These are phyloP conservation scores for Halictus quadricinctus DNA, from an alignment of 2,888 invertebrate genomes.

Conservation along the genomic window DNA sequence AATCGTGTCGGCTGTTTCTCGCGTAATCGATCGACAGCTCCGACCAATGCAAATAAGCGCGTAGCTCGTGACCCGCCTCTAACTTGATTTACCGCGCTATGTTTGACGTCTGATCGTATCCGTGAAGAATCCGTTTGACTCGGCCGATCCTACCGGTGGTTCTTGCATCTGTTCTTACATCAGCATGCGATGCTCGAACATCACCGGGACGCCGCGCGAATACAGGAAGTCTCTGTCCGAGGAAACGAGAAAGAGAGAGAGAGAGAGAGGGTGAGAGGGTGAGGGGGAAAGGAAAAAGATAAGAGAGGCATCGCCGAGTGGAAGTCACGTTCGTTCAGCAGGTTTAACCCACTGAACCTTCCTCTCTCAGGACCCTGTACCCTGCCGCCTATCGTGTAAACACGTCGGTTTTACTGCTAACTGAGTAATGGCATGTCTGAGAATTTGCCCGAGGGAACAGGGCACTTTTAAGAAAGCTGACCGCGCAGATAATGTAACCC, in stretches of 20 bases:
- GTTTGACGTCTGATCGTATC: slow-evolving; percentile 54
- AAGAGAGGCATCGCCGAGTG: neutral
- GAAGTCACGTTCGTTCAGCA: slow-evolving; percentile 11
- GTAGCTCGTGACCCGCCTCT: neutral
- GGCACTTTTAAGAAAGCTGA: neutral
- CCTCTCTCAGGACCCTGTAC: slow-evolving; percentile 1
- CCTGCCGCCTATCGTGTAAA: slow-evolving; percentile 10
- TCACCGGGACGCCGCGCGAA: slow-evolving; percentile 25
- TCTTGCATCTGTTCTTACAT: slow-evolving; percentile 62
- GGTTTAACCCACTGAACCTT: slow-evolving; percentile 36
- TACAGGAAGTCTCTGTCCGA: slow-evolving; percentile 59
- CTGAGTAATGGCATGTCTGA: neutral
- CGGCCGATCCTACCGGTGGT: slow-evolving; percentile 34
- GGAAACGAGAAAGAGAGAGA: neutral
- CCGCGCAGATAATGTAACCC: neutral
- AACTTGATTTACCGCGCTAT: slow-evolving; percentile 19
- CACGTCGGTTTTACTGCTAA: neutral
- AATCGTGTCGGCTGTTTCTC: neutral
- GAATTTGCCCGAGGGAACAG: neutral
- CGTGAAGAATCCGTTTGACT: slow-evolving; percentile 54
- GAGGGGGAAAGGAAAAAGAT: neutral
- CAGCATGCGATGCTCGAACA: slow-evolving; percentile 39
- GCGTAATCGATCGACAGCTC: neutral
- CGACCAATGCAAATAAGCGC: neutral
- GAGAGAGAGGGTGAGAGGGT: neutral